phyloP scores from a whole-genome alignment of 37 sponge, comb jelly and placozoan species.

The Geodia barretti region DNA sequence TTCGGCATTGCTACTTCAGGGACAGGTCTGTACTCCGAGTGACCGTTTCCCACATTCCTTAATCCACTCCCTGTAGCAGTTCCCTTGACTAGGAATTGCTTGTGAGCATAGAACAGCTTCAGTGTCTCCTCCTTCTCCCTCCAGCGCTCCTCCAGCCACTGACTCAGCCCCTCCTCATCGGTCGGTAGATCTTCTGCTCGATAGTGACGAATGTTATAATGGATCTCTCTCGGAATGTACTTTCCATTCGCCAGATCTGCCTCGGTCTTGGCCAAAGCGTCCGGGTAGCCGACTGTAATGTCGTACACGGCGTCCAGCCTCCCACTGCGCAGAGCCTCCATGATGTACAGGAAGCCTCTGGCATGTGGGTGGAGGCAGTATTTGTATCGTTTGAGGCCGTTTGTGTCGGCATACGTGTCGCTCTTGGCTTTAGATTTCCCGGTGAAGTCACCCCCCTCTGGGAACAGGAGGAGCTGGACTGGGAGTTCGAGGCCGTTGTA shows the following conservation, averaged over 20 bases:
- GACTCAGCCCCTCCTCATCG: slow-evolving; percentile 52
- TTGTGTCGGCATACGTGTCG: slow-evolving; percentile 67
- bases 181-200: slow-evolving; percentile 43
- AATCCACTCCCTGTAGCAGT: neutral
- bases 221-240: slow-evolving; percentile 66
- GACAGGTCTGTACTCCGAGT: neutral
- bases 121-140: slow-evolving; percentile 77
- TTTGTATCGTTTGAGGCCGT: slow-evolving; percentile 66
- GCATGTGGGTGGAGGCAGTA: slow-evolving; percentile 82
- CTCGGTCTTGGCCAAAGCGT: slow-evolving; percentile 67
- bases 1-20: neutral
- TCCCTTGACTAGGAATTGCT: slow-evolving; percentile 27
- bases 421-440: slow-evolving; percentile 44
- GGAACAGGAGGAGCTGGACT: slow-evolving; percentile 78
- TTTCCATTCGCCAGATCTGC: slow-evolving; percentile 40
- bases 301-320: slow-evolving; percentile 81
- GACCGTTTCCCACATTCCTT: neutral
- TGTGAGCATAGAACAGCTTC: slow-evolving; percentile 60
- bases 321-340: slow-evolving; percentile 54
- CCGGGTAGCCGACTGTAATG: slow-evolving; percentile 83
- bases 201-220: slow-evolving; percentile 64
- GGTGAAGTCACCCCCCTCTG: slow-evolving; percentile 80
- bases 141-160: slow-evolving; percentile 71
- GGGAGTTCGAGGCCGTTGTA: slow-evolving; percentile 58
- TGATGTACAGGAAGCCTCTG: slow-evolving; percentile 67